Percentiles rank a stretch among this genome's conserved stretches.
Conservation (phyloP, 2,888 invertebrate species). For the Meghimatium bilineatum region DNA sequence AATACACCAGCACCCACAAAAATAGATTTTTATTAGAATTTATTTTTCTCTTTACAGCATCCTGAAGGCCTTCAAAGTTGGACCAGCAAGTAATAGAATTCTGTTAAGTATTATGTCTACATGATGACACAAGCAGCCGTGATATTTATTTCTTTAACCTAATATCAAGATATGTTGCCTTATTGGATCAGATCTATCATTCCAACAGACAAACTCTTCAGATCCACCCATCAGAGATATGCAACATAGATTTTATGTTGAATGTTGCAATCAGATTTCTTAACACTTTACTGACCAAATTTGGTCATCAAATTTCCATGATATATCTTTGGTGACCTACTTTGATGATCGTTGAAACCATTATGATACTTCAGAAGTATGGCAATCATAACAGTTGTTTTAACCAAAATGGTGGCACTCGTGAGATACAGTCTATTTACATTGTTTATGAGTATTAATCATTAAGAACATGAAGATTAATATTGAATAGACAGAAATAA, state of each 20-base stretch:
- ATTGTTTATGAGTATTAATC: no score
- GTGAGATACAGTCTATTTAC: no score
- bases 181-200: not conserved
- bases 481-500: no score
- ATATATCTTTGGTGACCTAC: no score
- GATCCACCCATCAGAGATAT: not conserved
- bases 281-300: not conserved
- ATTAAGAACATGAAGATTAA: no score
- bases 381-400: no score
- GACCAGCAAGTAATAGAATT: not conserved
- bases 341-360: no score
- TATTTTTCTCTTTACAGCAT: constrained; percentile 6
- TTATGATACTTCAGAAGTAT: no score
- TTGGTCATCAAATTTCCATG: no score
- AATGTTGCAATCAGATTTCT: not conserved
- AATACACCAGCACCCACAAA: no score
- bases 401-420: no score
- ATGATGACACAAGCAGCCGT: not conserved
- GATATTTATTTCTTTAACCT: not conserved
- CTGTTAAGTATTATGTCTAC: not conserved
- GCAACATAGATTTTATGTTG: not conserved
- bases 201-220: not conserved
- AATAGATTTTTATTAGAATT: no score
- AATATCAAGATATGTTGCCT: not conserved
- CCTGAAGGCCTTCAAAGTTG: constrained; percentile 21